Conservation (phyloP, 1,140 invertebrate genomes). For the Calycopis cecrops region DNA sequence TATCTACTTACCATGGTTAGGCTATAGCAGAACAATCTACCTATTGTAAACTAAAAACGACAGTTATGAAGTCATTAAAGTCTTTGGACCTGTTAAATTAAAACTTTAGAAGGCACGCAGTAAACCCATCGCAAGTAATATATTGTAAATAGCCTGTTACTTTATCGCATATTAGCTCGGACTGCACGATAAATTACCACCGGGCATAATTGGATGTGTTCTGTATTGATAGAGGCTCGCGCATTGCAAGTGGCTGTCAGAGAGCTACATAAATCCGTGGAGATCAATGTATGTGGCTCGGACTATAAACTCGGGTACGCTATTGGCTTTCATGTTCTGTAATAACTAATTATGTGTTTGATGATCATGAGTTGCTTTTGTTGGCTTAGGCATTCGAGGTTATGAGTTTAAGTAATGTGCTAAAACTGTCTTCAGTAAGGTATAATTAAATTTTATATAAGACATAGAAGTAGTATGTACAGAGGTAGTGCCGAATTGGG, state of each 20-base stretch:
- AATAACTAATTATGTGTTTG: not conserved
- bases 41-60: too few relatives aligned
- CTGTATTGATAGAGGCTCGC: constrained; percentile 1
- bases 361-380: too few relatives aligned
- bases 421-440: too few relatives aligned
- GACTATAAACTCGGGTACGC: not conserved
- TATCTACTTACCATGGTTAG: too few relatives aligned
- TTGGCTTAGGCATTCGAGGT: too few relatives aligned
- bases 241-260: not conserved
- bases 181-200: constrained; percentile 1
- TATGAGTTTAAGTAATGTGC: too few relatives aligned
- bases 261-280: not conserved
- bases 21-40: too few relatives aligned
- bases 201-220: constrained; percentile 5
- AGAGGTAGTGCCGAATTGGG: too few relatives aligned
- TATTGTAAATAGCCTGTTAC: constrained; percentile 4
- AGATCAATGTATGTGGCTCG: not conserved
- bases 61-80: too few relatives aligned
- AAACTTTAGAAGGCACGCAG: not conserved
- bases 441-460: too few relatives aligned
- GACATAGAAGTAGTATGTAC: too few relatives aligned
- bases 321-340: not conserved
- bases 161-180: constrained; percentile 5
- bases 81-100: not conserved
- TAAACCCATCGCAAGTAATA: not conserved